phyloP scores from a whole-genome alignment of 2,113 vertebrate species.

The Percina caprodes region DNA sequence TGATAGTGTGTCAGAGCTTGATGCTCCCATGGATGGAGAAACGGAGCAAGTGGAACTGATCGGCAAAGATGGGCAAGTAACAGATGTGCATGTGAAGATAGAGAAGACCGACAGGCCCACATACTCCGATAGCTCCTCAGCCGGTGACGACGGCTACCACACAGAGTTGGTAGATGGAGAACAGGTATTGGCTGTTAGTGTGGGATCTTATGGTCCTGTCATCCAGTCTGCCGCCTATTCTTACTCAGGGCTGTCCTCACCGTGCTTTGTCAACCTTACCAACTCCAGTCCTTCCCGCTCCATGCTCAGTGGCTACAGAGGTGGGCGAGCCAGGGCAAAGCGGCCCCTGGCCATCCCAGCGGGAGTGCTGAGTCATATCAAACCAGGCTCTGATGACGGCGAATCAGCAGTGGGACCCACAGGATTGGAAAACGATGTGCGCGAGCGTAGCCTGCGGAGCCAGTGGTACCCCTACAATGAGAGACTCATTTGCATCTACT shows the following conservation, averaged over 20 bases:
- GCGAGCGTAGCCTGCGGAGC: conserved; percentile 90
- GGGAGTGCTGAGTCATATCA: conserved; percentile 73
- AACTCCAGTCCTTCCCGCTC: conserved; percentile 94
- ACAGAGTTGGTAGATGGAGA: conserved; percentile 98
- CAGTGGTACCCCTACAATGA: conserved; percentile 98
- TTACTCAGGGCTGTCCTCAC: conserved; percentile 87
- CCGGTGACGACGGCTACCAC: conserved; percentile 96
- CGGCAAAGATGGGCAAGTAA: conserved; percentile 91
- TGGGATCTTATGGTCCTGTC: conserved; percentile 94
- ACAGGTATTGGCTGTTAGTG: conserved; percentile 94
- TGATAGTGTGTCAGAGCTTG: conserved; percentile 94
- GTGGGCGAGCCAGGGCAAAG: conserved; percentile 91
- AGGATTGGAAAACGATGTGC: conserved; percentile 88
- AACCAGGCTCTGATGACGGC: conserved; percentile 71
- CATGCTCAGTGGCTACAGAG: conserved; percentile 93
- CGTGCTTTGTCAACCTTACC: conserved; percentile 89
- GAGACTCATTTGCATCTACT: conserved; percentile 97
- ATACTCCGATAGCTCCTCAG: conserved; percentile 96
- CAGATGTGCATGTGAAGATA: conserved; percentile 95
- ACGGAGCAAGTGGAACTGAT: conserved; percentile 92
- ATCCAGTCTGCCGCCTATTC: conserved; percentile 90
- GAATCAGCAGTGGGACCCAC: conserved; percentile 79
- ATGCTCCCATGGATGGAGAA: conserved; percentile 93
- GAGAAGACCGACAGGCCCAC: conserved; percentile 94
- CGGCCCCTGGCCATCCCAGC: conserved; percentile 81